Evolutionary conservation across 2,888 invertebrate genomes (phyloP).

Genomic region (Mythimna impura): DNA sequence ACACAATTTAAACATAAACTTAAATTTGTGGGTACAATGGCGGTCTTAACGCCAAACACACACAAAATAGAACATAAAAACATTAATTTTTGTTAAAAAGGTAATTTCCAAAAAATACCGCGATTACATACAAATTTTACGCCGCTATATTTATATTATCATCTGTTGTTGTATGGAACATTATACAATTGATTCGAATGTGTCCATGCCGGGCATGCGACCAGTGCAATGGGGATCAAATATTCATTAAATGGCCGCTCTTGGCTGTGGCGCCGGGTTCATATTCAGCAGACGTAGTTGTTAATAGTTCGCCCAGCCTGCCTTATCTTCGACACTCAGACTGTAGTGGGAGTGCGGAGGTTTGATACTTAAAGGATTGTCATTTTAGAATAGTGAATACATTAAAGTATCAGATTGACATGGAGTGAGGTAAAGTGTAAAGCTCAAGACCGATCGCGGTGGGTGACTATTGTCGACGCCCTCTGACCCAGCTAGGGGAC

Average conservation of each 20-base stretch:
- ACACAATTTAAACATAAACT: no score
- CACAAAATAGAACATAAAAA: not conserved
- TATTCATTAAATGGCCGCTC: constrained; percentile 84
- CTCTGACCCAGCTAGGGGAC: no score
- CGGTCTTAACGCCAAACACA: no score
- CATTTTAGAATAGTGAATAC: not conserved
- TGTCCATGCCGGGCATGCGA: constrained; percentile 70
- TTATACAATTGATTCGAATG: constrained; percentile 81
- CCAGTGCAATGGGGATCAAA: constrained; percentile 80
- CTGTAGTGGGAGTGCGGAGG: constrained; percentile 66
- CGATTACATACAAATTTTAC: constrained; percentile 37
- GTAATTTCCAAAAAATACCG: not conserved
- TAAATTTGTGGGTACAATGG: no score
- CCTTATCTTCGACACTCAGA: constrained; percentile 84
- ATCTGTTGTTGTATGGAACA: constrained; percentile 59
- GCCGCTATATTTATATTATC: constrained; percentile 52
- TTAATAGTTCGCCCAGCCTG: constrained; percentile 84
- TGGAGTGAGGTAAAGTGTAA: no score
- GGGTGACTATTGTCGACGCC: no score
- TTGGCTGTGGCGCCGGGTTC: constrained; percentile 75
- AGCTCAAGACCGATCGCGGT: no score
- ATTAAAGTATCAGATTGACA: not conserved
- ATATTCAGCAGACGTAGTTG: constrained; percentile 84
- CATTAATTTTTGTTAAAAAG: no score
- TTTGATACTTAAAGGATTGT: constrained; percentile 73